Conservation (phyloP, 2,797 vertebrate species). For the Mallotus villosus region DNA sequence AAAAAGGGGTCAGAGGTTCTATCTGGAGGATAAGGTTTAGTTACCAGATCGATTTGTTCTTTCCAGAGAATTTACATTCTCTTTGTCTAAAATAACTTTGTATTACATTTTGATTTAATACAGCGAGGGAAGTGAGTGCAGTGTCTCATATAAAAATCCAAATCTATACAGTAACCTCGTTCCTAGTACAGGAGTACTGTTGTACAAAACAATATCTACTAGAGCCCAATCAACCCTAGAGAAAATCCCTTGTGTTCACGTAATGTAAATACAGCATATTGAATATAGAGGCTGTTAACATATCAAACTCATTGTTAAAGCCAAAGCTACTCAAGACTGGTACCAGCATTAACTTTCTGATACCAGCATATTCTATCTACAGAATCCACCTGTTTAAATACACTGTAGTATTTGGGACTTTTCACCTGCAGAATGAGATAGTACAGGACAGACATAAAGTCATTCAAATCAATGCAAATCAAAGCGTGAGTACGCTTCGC, state of each 20-base stretch:
- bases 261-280: too few species aligned
- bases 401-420: not conserved
- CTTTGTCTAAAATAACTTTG: not conserved
- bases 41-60: not conserved
- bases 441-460: not conserved
- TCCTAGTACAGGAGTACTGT: too few species aligned
- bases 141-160: not conserved
- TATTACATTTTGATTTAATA: not conserved
- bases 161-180: not conserved
- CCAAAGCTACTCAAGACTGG: too few species aligned
- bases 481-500: not conserved
- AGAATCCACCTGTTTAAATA: too few species aligned
- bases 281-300: too few species aligned
- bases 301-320: too few species aligned
- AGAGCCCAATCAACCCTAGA: too few species aligned
- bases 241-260: too few species aligned
- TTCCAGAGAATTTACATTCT: not conserved
- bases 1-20: not conserved
- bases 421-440: not conserved
- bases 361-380: too few species aligned
- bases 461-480: constrained; percentile 5
- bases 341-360: too few species aligned
- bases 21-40: not conserved
- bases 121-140: not conserved
- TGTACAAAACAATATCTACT: too few species aligned